Base-by-base conservation (phyloP, 2,797 vertebrate genomes). In the Ciconia nigra region DNA sequence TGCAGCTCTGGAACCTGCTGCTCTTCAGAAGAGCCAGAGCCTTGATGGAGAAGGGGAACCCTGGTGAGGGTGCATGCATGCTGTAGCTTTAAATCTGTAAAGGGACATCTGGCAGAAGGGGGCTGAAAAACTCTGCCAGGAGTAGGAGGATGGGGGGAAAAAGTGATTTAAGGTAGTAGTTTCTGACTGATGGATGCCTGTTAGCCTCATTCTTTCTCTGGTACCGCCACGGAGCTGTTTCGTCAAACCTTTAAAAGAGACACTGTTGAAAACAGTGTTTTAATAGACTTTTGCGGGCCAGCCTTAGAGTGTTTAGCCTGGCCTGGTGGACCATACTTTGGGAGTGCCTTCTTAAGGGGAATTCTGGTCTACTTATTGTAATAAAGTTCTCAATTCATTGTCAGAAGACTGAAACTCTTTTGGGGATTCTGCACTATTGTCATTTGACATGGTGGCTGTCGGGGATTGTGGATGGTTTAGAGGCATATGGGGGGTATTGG, bases 341-440 rank as follows among this genome's bases (percentile, higher is more conserved):
- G 73, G 87, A 96, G 78, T 94, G 92, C 69, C 84, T 94, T 96
- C 92, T 89, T 89, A 85, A 91, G 54, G 69, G 66, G 80, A 93
- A 90, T 95, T 95, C 94, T 95, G 79, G 72, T 83, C 72, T 86
- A 74, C 87, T 94, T 93, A 90, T 62, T 96, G 91, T 94, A 96
- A 96, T 83, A 93, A 95, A 91, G 66, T 86, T 93, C 89, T 90
- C 92, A 94, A 88, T 96, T 96, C 77, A 95, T 91, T 94, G 90
- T 93, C 93, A 94, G 84, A 91, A 94, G 94, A 70, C 76, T 95
- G 96, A 90, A 96, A 95, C 80, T 90, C 96, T 95, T 95, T 58
- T 46, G 96, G 96, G 96, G 93, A 96, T 96, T 96, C 79, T 91
- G 35, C 33, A 17, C 94, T 96, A 96, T 97, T 97, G 96, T 96